Evolutionary conservation across 2,113 vertebrate species (phyloP).

Genomic region (Motacilla tschutschensis): DNA sequence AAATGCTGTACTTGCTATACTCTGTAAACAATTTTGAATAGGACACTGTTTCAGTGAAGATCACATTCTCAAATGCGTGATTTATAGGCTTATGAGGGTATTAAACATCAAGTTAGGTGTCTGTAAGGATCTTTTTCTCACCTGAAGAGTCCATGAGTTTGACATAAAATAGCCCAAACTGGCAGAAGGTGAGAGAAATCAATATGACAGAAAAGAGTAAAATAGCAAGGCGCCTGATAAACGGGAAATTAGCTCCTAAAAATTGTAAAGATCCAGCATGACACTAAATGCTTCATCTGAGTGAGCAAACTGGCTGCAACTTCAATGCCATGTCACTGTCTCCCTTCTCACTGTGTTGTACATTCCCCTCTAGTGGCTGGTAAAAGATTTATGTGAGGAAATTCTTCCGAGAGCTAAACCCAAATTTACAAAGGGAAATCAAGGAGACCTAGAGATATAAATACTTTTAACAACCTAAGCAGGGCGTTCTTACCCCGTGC

Average conservation of each 20-base stretch:
- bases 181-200: background rate
- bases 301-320: background rate
- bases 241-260: background rate
- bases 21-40: constrained; percentile 12
- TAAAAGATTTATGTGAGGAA: constrained; percentile 15
- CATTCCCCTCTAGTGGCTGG: constrained; percentile 50
- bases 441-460: background rate
- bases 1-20: background rate
- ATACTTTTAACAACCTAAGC: background rate
- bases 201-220: background rate
- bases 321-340: background rate
- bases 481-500: background rate
- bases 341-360: background rate
- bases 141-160: background rate
- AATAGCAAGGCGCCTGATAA: background rate
- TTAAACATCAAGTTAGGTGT: background rate
- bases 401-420: background rate
- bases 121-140: background rate
- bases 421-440: background rate
- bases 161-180: background rate
- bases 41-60: constrained; percentile 9
- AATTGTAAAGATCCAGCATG: background rate
- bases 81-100: background rate
- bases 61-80: constrained; percentile 5
- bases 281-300: background rate